Evolutionary conservation across 1,140 invertebrate genomes (phyloP).

Genomic region (Pseudomyrmex cubaensis): DNA sequence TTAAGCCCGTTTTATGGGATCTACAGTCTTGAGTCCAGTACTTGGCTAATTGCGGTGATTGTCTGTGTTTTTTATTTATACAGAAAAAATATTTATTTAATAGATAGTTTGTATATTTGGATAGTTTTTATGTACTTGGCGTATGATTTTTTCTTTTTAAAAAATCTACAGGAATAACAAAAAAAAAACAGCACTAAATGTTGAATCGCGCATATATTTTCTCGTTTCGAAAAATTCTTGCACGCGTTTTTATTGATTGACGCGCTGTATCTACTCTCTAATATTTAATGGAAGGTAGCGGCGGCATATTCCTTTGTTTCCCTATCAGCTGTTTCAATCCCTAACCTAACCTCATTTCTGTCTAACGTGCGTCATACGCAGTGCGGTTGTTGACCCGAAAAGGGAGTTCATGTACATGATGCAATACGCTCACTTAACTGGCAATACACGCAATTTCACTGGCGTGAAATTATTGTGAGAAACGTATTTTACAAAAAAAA

Average conservation of each 20-base stretch:
- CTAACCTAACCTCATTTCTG: conserved; percentile 26
- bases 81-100: no score
- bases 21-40: no score
- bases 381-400: conserved; percentile 30
- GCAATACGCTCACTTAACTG: conserved; percentile 8
- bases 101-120: no score
- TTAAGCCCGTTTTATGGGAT: no score
- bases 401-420: background rate
- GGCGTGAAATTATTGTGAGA: background rate
- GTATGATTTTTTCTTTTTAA: no score
- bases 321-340: conserved; percentile 51
- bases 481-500: background rate
- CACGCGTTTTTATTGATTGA: background rate
- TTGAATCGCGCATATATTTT: no score
- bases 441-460: background rate
- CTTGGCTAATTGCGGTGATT: no score
- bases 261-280: background rate
- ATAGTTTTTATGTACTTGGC: no score
- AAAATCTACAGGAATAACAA: no score
- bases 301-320: conserved; percentile 35
- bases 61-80: no score
- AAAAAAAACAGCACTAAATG: no score
- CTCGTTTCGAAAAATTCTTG: no score
- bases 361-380: conserved; percentile 36
- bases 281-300: background rate